A percentile compares a stretch with the other conserved stretches of the same genome.
These are phyloP conservation scores for Sipha maydis DNA, from an alignment of 2,888 invertebrate genomes.

Conservation along the genomic window DNA sequence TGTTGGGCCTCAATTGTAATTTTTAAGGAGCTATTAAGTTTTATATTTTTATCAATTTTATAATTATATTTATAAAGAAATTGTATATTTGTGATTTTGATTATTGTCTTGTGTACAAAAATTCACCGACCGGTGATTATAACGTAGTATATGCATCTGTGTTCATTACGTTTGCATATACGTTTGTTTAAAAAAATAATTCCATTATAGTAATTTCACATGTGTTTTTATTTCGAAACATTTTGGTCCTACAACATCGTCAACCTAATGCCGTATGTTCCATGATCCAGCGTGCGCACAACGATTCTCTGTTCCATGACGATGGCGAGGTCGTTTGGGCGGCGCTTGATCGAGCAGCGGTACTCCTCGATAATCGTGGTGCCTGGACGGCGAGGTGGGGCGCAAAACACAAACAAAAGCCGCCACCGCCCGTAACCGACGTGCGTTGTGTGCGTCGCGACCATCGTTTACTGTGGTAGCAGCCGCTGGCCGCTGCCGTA, in stretches of 20 bases:
- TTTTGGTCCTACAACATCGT: too few relatives aligned
- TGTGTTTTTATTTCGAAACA: neutral
- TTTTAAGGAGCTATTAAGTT: neutral
- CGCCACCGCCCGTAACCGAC: slow-evolving; percentile 46
- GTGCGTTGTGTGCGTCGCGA: slow-evolving; percentile 27
- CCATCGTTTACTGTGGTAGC: neutral
- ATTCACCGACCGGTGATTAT: neutral
- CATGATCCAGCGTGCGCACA: neutral
- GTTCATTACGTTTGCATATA: neutral
- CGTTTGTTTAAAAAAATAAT: neutral
- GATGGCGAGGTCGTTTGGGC: slow-evolving; percentile 50
- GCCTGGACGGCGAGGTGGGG: slow-evolving; percentile 27
- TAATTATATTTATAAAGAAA: neutral
- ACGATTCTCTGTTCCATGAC: slow-evolving; percentile 33
- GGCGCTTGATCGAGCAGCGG: slow-evolving; percentile 18
- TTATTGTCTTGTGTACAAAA: neutral
- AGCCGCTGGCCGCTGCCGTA: too few relatives aligned
- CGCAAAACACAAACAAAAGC: slow-evolving; percentile 53
- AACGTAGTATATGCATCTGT: neutral
- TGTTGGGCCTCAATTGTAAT: neutral
- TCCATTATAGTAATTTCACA: neutral
- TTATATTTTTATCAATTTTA: slow-evolving; percentile 2
- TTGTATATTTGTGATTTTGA: neutral
- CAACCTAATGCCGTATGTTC: neutral
- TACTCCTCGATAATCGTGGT: neutral